These are phyloP conservation scores for Nematostella vectensis DNA, from an alignment of 92 coral and sea anemone genomes.

Conservation along the genomic window DNA sequence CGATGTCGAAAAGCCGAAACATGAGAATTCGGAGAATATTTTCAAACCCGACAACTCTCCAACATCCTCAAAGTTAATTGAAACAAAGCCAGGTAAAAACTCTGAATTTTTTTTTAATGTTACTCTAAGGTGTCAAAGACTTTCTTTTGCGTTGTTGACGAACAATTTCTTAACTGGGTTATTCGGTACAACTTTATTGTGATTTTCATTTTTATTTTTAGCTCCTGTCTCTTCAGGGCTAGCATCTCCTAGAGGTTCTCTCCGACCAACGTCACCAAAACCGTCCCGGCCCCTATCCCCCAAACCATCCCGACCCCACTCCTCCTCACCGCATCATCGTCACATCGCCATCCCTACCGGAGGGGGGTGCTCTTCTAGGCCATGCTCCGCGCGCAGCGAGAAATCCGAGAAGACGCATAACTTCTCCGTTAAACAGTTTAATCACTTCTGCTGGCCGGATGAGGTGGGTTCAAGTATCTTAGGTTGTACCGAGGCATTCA, in stretches of 20 bases:
- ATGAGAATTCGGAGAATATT: constrained; percentile 8
- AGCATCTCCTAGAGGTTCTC: not conserved
- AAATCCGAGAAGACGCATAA: constrained; percentile 32
- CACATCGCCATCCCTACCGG: constrained; percentile 75
- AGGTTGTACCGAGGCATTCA: too few relatives aligned
- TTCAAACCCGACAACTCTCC: too few relatives aligned
- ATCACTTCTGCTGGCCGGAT: constrained; percentile 90
- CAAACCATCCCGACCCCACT: constrained; percentile 33
- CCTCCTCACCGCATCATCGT: constrained; percentile 37
- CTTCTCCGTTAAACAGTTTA: constrained; percentile 77
- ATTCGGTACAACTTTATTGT: too few relatives aligned
- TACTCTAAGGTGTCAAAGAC: too few relatives aligned
- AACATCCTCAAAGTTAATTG: too few relatives aligned
- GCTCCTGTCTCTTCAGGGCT: not conserved
- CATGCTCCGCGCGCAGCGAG: constrained; percentile 69
- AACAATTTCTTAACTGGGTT: too few relatives aligned
- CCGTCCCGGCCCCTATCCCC: constrained; percentile 69
- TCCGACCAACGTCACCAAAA: not conserved
- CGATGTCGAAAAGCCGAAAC: constrained; percentile 16
- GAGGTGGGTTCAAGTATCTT: constrained; percentile 60
- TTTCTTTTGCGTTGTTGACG: too few relatives aligned
- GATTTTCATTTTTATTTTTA: too few relatives aligned
- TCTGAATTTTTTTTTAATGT: too few relatives aligned
- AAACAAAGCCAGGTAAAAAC: too few relatives aligned
- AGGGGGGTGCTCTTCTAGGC: constrained; percentile 66